Conservation (phyloP, 1,140 invertebrate species). For the Drosophila pseudoobscura region DNA sequence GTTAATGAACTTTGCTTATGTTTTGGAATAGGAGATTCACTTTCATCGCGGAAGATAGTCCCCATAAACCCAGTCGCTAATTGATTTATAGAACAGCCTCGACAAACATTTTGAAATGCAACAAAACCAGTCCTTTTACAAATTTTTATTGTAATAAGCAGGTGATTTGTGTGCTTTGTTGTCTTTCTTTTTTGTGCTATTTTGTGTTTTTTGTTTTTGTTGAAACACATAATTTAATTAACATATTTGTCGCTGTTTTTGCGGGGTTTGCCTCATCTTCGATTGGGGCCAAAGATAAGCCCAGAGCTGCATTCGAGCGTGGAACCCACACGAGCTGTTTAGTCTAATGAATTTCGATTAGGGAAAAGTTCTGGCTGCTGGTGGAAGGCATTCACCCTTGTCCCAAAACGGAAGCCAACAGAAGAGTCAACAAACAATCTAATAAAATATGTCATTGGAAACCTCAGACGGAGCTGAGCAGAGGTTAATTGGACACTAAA, state of each 20-base stretch:
- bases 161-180: constrained; percentile 25
- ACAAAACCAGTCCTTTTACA: constrained; percentile 18
- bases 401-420: background rate
- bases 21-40: constrained; percentile 29
- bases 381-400: constrained; percentile 10
- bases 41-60: constrained; percentile 33
- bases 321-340: background rate
- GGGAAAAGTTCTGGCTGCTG: constrained; percentile 13
- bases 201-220: background rate
- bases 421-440: background rate
- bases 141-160: constrained; percentile 31
- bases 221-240: constrained; percentile 48
- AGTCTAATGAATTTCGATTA: constrained; percentile 33
- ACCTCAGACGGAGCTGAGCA: too few relatives aligned
- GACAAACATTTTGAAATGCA: constrained; percentile 25
- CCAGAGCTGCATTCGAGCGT: constrained; percentile 18
- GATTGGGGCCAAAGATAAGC: constrained; percentile 32
- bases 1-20: constrained; percentile 67
- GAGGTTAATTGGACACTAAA: too few relatives aligned
- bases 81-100: constrained; percentile 29
- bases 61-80: constrained; percentile 23
- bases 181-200: constrained; percentile 7
- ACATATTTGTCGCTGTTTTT: constrained; percentile 35
- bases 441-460: background rate
- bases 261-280: constrained; percentile 12